phyloP scores from a whole-genome alignment of 2,888 invertebrate genomes.

The Apodemia zela region DNA sequence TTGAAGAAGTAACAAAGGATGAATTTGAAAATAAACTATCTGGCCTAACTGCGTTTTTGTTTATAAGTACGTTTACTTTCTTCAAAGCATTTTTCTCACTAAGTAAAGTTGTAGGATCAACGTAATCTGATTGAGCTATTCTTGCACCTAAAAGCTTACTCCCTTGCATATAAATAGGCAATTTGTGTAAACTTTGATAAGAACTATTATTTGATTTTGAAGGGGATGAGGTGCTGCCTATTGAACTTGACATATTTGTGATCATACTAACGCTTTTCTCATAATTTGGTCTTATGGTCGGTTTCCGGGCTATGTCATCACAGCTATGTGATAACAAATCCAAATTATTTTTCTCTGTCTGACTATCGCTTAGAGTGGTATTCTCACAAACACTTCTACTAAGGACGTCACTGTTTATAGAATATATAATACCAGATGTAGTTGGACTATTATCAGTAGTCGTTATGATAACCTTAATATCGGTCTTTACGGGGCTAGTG shows the following conservation, averaged over 20 bases:
- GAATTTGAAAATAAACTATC: slow-evolving; percentile 80
- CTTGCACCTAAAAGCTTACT: slow-evolving; percentile 92
- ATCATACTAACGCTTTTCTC: slow-evolving; percentile 64
- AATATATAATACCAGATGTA: slow-evolving; percentile 48
- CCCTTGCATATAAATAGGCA: slow-evolving; percentile 86
- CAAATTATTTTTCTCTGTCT: slow-evolving; percentile 62
- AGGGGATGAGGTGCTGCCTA: slow-evolving; percentile 47
- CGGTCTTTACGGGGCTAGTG: slow-evolving; percentile 39
- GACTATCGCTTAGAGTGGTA: slow-evolving; percentile 58
- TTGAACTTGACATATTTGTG: slow-evolving; percentile 49
- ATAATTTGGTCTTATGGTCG: slow-evolving; percentile 47
- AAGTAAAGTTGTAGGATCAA: slow-evolving; percentile 87
- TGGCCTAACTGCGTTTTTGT: slow-evolving; percentile 76
- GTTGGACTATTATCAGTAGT: slow-evolving; percentile 57
- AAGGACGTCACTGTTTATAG: slow-evolving; percentile 47
- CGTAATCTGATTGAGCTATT: slow-evolving; percentile 93
- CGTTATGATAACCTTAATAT: slow-evolving; percentile 65
- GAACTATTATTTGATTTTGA: slow-evolving; percentile 63
- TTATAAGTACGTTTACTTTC: slow-evolving; percentile 83
- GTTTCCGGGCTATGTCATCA: slow-evolving; percentile 56
- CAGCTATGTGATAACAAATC: slow-evolving; percentile 65
- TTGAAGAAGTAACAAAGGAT: slow-evolving; percentile 77
- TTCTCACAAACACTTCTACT: slow-evolving; percentile 68
- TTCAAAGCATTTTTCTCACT: slow-evolving; percentile 63
- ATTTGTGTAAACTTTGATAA: slow-evolving; percentile 65